Conservation (phyloP, 2,888 invertebrate genomes). For the Caenorhabditis auriculariae region DNA sequence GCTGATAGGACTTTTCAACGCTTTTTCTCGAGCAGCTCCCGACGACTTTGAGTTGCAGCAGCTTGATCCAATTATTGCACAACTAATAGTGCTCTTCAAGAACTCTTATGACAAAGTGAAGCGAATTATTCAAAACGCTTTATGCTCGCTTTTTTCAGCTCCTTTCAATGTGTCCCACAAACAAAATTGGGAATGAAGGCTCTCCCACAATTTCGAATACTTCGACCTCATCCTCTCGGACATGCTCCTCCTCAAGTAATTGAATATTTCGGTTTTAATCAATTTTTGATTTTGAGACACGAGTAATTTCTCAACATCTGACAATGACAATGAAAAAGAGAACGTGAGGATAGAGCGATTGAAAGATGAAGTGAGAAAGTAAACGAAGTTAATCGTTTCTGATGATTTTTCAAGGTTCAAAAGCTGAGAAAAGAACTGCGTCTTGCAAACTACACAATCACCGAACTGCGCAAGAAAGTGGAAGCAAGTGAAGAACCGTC, state of each 20-base stretch:
- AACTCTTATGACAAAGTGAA: constrained; percentile 52
- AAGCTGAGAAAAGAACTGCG: constrained; percentile 28
- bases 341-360: no score
- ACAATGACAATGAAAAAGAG: not conserved
- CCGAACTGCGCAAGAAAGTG: constrained; percentile 22
- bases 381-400: no score
- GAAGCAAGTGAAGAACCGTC: constrained; percentile 28
- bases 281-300: not conserved
- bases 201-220: constrained; percentile 11
- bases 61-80: constrained; percentile 54
- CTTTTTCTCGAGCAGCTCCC: constrained; percentile 44
- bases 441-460: constrained; percentile 24
- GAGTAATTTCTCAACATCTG: not conserved
- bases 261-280: not conserved
- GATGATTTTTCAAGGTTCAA: constrained; percentile 22
- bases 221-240: constrained; percentile 16
- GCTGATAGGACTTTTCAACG: constrained; percentile 56
- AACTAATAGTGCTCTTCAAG: constrained; percentile 53
- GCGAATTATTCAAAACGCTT: constrained; percentile 2
- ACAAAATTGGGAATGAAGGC: constrained; percentile 20
- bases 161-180: constrained; percentile 27
- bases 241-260: constrained; percentile 17
- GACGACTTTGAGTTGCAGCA: constrained; percentile 47
- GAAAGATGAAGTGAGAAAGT: no score
- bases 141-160: constrained; percentile 12